phyloP scores from a whole-genome alignment of 2,888 invertebrate genomes.

The Pasiphila rectangulata region DNA sequence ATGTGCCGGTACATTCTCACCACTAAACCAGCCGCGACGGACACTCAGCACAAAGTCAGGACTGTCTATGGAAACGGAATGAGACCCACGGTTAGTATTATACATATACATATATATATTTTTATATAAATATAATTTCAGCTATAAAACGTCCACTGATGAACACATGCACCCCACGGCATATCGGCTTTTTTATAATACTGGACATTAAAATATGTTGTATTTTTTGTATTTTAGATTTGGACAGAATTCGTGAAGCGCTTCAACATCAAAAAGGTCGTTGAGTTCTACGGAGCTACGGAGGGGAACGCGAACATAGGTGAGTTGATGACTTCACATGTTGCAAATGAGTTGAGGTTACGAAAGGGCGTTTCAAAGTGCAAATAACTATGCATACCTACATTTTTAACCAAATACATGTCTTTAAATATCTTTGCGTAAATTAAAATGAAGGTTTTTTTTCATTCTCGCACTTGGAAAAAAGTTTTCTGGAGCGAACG shows the following conservation, averaged over 20 bases:
- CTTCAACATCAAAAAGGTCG: conserved; percentile 91
- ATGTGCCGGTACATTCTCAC: conserved; percentile 93
- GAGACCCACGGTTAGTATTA: conserved; percentile 83
- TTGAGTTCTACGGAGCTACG: conserved; percentile 98
- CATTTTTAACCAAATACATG: no score
- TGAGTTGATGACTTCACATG: conserved; percentile 49
- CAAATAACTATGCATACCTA: neutral
- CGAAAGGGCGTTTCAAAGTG: conserved; percentile 5
- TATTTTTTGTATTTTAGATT: conserved; percentile 82
- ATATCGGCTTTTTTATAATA: no score
- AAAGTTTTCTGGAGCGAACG: no score
- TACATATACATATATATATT: neutral
- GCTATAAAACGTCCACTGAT: no score
- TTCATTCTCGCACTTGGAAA: no score
- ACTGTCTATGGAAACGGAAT: conserved; percentile 96
- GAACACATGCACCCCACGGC: no score
- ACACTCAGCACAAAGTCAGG: conserved; percentile 87
- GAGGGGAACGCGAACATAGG: conserved; percentile 98
- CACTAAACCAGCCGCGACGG: conserved; percentile 85
- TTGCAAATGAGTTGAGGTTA: conserved; percentile 5
- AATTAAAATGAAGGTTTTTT: no score
- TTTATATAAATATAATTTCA: neutral
- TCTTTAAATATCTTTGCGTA: no score
- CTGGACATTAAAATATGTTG: no score
- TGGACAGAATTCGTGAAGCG: conserved; percentile 95